Evolutionary conservation across 2,797 vertebrate genomes (phyloP).

Genomic region (Enteromius fasciolatus): DNA sequence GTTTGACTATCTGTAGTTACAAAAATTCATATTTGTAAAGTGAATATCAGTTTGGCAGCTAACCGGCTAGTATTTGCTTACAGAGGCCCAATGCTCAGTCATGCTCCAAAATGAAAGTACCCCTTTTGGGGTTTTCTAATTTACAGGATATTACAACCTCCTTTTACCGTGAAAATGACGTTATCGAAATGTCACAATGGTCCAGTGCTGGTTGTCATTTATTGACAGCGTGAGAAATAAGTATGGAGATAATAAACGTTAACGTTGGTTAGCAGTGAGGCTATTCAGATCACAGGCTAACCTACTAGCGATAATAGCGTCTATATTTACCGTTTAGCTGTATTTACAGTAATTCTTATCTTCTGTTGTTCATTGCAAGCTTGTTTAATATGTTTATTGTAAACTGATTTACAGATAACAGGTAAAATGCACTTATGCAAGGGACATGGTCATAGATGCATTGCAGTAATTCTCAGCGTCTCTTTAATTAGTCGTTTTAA

Average conservation of each 20-base stretch:
- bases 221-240: background rate
- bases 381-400: background rate
- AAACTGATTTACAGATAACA: background rate
- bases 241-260: background rate
- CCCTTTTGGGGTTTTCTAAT: background rate
- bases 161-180: background rate
- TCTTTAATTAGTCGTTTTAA: background rate
- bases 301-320: background rate
- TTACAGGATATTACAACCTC: background rate
- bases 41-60: constrained; percentile 51
- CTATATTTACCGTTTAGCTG: background rate
- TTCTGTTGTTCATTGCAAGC: constrained; percentile 8
- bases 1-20: background rate
- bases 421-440: background rate
- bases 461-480: background rate
- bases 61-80: constrained; percentile 63
- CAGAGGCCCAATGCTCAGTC: constrained; percentile 81
- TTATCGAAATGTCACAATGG: background rate
- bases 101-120: constrained; percentile 76
- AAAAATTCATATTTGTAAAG: background rate
- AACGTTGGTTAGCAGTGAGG: constrained; percentile 36
- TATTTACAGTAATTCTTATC: background rate
- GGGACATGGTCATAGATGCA: background rate
- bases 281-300: constrained; percentile 13
- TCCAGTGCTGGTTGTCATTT: background rate